Conservation (phyloP, 2,113 vertebrate species). For the Atrichornis clamosus region DNA sequence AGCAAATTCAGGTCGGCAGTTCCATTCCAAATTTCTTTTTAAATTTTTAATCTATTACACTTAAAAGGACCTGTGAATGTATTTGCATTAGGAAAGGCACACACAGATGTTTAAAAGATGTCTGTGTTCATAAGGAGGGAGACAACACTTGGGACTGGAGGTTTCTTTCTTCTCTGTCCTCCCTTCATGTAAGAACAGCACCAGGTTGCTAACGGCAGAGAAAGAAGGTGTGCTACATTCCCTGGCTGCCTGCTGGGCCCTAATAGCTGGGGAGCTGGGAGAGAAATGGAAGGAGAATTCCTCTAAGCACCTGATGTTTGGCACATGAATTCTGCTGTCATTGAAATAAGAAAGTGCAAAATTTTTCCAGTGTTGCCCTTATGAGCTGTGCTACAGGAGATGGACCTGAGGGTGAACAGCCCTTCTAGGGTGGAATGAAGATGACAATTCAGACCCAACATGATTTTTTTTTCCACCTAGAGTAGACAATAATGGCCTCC, state of each 20-base stretch:
- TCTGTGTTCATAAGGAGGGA: not conserved
- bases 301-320: not conserved
- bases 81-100: not conserved
- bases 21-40: not conserved
- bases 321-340: not conserved
- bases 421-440: not conserved
- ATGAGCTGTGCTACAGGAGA: not conserved
- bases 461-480: accelerated
- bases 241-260: not conserved
- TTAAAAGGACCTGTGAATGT: not conserved
- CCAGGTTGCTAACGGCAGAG: not conserved
- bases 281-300: not conserved
- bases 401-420: not conserved
- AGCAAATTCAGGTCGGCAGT: not conserved
- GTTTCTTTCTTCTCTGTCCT: not conserved
- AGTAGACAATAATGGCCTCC: not conserved
- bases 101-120: not conserved
- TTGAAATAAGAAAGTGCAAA: not conserved
- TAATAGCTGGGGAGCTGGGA: not conserved
- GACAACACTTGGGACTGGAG: not conserved
- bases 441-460: not conserved
- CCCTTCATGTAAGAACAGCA: not conserved
- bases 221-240: not conserved
- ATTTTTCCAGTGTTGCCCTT: not conserved
- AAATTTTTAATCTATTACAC: not conserved